Evolutionary conservation across 2,113 vertebrate genomes (phyloP).

Genomic region (Megaceryle maxima): DNA sequence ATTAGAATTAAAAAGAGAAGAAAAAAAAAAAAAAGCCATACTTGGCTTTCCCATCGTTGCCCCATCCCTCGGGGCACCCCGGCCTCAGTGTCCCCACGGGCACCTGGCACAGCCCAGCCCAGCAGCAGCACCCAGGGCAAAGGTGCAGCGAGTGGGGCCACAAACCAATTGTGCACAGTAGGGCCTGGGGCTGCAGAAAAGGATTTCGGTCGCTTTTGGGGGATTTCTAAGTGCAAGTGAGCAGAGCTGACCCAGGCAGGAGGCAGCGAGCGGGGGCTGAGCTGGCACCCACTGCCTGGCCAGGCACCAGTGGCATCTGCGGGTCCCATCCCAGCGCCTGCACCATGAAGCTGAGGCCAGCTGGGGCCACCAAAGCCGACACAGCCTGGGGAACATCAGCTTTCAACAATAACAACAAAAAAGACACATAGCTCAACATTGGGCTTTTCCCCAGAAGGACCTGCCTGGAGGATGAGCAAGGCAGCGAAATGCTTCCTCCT

Average conservation of each 20-base stretch:
- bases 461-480: not conserved
- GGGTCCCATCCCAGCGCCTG: not conserved
- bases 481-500: not conserved
- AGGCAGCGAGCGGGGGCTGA: not conserved
- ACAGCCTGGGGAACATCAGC: not conserved
- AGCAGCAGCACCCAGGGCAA: rapidly evolving
- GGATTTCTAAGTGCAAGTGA: rapidly evolving
- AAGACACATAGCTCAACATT: not conserved
- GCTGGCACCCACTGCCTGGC: not conserved
- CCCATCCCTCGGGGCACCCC: not conserved
- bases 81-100: not conserved
- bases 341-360: not conserved
- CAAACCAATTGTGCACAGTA: not conserved
- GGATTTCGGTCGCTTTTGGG: not conserved
- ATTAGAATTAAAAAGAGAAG: not conserved
- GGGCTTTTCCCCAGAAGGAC: not conserved
- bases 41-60: not conserved
- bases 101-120: not conserved
- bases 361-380: not conserved
- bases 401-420: not conserved
- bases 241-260: not conserved
- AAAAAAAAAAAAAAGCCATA: not conserved
- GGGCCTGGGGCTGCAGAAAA: rapidly evolving
- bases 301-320: not conserved
- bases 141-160: not conserved